These are phyloP conservation scores for Lipophrys pholis DNA, from an alignment of 2,113 vertebrate species.

Conservation along the genomic window DNA sequence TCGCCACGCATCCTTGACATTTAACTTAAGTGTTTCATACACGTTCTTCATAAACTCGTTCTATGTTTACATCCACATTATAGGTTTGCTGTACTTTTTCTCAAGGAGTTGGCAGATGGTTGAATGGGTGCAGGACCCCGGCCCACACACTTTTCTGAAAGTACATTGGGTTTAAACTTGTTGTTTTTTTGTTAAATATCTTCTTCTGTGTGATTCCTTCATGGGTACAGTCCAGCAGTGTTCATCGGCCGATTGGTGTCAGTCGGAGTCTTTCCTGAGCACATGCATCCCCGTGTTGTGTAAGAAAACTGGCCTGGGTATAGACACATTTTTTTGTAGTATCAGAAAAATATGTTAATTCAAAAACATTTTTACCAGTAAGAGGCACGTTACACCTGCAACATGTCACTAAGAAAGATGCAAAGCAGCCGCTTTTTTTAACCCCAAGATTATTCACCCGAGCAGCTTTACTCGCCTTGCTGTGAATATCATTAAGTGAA, in stretches of 20 bases:
- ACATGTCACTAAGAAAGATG: conserved; percentile 18
- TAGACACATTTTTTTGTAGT: neutral
- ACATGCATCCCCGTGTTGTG: neutral
- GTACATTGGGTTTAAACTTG: neutral
- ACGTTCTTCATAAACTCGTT: neutral
- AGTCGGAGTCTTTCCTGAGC: neutral
- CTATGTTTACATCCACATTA: neutral
- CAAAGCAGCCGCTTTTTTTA: conserved; percentile 5
- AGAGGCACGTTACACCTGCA: neutral
- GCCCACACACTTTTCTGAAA: neutral
- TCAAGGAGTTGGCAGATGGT: neutral
- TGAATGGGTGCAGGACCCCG: neutral
- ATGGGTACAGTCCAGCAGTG: no score
- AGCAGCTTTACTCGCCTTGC: neutral
- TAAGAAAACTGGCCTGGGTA: neutral
- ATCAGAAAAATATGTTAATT: conserved; percentile 28
- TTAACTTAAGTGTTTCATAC: neutral
- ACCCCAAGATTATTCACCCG: neutral
- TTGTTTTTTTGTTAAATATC: neutral
- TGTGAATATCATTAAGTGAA: conserved; percentile 33
- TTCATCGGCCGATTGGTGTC: neutral
- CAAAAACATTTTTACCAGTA: neutral
- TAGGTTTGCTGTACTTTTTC: neutral
- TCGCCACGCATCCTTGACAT: neutral
- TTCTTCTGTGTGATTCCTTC: neutral